A percentile compares a stretch with the other conserved stretches of the same genome.
phyloP scores from a whole-genome alignment of 1,140 invertebrate genomes.

The Agraylea sexmaculata region DNA sequence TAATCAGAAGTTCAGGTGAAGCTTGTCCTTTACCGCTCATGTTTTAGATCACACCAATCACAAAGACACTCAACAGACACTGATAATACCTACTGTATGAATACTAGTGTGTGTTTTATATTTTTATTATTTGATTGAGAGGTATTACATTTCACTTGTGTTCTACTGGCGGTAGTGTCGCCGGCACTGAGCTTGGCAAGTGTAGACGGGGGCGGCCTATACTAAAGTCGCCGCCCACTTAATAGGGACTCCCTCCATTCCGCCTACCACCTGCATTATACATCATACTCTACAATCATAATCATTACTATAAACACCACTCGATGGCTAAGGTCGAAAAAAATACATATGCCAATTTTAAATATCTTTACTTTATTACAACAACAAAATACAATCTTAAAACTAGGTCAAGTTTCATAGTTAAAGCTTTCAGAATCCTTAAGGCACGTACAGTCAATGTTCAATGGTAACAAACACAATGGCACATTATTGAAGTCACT shows the following conservation, averaged over 20 bases:
- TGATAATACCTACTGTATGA: no score
- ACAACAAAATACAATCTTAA: constrained; percentile 2
- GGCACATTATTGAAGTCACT: not conserved
- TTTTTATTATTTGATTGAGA: no score
- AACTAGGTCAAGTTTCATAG: not conserved
- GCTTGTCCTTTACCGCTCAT: constrained; percentile 40
- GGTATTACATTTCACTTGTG: no score
- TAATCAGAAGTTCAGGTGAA: constrained; percentile 42
- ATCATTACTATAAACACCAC: not conserved
- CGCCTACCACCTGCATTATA: no score
- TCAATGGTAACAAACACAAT: not conserved
- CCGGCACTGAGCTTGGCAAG: constrained; percentile 1
- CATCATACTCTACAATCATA: no score
- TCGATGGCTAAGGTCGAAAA: not conserved
- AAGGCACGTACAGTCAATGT: not conserved
- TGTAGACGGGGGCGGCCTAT: constrained; percentile 2
- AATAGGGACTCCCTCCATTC: constrained; percentile 14
- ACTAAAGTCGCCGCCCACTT: constrained; percentile 9
- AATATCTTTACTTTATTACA: constrained; percentile 4
- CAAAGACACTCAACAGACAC: no score
- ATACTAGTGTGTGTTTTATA: no score
- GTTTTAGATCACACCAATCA: constrained; percentile 22
- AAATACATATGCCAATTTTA: constrained; percentile 1
- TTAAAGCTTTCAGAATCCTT: constrained; percentile 9
- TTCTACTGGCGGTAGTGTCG: constrained; percentile 7